Evolutionary conservation across 2,797 vertebrate species (phyloP).

Genomic region (Pyrrhura leucotis): DNA sequence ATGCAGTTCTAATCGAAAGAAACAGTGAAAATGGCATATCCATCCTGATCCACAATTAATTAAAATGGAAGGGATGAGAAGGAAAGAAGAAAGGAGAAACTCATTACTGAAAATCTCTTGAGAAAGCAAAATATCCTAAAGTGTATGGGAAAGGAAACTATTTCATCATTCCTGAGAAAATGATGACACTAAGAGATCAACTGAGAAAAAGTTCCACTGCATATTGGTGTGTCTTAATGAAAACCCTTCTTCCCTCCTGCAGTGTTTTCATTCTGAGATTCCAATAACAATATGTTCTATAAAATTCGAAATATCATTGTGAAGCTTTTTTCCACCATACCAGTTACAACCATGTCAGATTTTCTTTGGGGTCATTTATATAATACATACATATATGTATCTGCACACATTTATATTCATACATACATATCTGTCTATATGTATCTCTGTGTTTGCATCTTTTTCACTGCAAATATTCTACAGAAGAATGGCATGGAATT

Average conservation of each 20-base stretch:
- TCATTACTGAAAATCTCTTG: not conserved
- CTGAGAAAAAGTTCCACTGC: not conserved
- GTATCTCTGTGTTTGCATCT: fast-evolving
- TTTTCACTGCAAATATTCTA: not conserved
- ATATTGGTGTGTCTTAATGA: not conserved
- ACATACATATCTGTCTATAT: fast-evolving
- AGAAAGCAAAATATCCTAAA: not conserved
- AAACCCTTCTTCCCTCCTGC: not conserved
- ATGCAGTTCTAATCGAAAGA: constrained; percentile 1
- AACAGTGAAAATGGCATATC: not conserved
- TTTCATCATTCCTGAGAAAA: constrained; percentile 34
- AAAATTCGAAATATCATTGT: not conserved
- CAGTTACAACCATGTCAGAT: not conserved
- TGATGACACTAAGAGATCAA: not conserved
- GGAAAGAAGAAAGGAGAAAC: not conserved
- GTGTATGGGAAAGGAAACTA: constrained; percentile 6
- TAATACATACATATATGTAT: not conserved
- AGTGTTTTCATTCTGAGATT: not conserved
- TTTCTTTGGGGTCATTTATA: not conserved
- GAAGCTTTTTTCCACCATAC: not conserved
- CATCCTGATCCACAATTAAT: not conserved
- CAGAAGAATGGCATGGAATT: not conserved
- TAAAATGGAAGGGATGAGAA: not conserved
- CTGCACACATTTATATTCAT: not conserved
- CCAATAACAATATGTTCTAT: not conserved